Evolutionary conservation across 2,888 invertebrate species (phyloP), one percentile per base, ranked within the genome.

Genomic region (Ischnura elegans): DNA sequence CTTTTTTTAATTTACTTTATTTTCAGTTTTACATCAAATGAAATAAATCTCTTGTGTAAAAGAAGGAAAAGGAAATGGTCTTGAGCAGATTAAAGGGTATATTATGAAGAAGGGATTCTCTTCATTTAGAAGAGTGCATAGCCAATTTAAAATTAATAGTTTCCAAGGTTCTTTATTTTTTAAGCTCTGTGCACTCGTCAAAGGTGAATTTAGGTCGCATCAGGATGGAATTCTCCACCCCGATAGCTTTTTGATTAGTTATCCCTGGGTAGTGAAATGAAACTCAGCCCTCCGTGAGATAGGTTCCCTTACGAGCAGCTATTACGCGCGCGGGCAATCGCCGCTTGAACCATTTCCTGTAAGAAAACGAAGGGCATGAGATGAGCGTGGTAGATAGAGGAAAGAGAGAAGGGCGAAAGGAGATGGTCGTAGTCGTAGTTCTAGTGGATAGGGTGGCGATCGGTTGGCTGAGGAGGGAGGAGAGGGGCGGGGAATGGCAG

Each of bases 271-370:
- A 29, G 36, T 36, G 76, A 76, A 76, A 76, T 76, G 76, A 76
- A 76, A 76, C 76, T 76, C 29, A 5, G 36, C 36, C 36, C 76
- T 36, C 13, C 76, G 76, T 36, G 76, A 76, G 76, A 76, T 76
- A 76, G 76, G 36, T 13, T 36, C 76, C 76, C 21, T 76, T 21
- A 76, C 76, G 76, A 36, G 36, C 76, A 76, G 76, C 76, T 76
- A 76, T 76, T 76, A 76, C 76, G 76, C 76, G 76, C 76, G 29
- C 76, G 29, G 76, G 76, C 76, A 76, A 76, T 76, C 76, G 76
- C 76, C 13, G 76, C 76, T 76, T 36, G 36, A 76, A 76, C 36
- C 76, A 76, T 76, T 76, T 76, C 76, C 76, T 76, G 76, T 76
- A 36, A 87, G 87, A 51, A 55, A 55, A 76, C 76, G 51, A 55